phyloP scores from a whole-genome alignment of 2,888 invertebrate species.

The Cephus pygmeus region DNA sequence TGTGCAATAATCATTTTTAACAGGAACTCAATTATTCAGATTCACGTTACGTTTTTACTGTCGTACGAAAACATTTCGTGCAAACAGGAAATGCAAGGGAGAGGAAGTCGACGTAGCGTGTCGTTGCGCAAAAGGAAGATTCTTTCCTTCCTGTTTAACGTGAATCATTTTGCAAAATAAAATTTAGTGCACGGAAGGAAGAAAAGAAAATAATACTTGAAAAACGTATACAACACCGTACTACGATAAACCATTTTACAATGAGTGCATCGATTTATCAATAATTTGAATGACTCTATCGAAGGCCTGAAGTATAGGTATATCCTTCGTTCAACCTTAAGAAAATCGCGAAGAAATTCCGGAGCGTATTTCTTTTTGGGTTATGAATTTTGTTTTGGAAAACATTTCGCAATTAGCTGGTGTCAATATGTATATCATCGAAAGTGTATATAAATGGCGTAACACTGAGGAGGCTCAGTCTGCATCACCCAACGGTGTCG shows the following conservation, averaged over 20 bases:
- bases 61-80: neutral
- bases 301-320: too few species aligned
- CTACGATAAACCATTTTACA: neutral
- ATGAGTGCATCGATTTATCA: neutral
- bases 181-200: neutral
- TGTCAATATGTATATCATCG: constrained; percentile 6
- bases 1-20: neutral
- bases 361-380: neutral
- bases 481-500: constrained; percentile 19
- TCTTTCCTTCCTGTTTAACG: neutral
- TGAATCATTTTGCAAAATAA: neutral
- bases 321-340: neutral
- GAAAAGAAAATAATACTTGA: neutral
- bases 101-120: neutral
- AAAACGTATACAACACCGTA: too few species aligned
- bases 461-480: constrained; percentile 24
- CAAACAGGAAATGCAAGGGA: neutral
- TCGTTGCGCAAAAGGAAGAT: neutral
- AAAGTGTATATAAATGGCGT: constrained; percentile 32
- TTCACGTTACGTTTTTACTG: neutral
- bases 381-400: constrained; percentile 1
- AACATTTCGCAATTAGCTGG: constrained; percentile 17
- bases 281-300: neutral
- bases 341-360: neutral
- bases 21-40: neutral